These are phyloP conservation scores for Piprites chloris DNA, from an alignment of 2,113 vertebrate species.

Conservation along the genomic window DNA sequence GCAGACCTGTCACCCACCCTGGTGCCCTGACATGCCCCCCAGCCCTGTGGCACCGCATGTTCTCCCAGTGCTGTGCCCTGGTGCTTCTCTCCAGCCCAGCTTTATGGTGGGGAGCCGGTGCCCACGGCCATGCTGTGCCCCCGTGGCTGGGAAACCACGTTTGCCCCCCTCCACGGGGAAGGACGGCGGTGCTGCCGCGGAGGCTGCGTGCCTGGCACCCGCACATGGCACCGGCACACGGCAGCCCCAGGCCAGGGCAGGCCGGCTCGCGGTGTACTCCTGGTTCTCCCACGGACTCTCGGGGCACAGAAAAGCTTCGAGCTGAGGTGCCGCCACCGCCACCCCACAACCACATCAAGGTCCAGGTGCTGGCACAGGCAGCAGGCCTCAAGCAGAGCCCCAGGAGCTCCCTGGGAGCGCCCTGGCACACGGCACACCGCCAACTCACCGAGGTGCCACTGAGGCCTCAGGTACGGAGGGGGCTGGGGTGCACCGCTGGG, in stretches of 20 bases:
- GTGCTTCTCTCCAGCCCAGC: neutral
- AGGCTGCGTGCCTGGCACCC: neutral
- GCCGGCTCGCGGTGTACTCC: neutral
- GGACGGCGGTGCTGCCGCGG: neutral
- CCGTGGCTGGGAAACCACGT: rapidly evolving
- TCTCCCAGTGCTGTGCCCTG: neutral
- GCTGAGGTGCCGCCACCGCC: neutral
- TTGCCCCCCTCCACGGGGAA: rapidly evolving
- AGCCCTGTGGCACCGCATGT: rapidly evolving
- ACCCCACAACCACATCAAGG: constrained; percentile 1
- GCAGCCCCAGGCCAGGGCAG: neutral
- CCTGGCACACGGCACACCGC: neutral
- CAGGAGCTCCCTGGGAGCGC: rapidly evolving
- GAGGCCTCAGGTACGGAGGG: neutral
- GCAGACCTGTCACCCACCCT: neutral
- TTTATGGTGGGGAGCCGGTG: rapidly evolving
- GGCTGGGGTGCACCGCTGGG: neutral
- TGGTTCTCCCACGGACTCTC: neutral
- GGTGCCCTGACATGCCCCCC: neutral
- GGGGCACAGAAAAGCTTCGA: neutral
- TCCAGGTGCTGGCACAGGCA: neutral
- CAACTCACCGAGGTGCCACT: neutral
- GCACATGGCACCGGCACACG: neutral
- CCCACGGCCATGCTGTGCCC: neutral
- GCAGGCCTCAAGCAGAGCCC: neutral